Evolutionary conservation across 92 coral and sea anemone species (phyloP).

Genomic region (Zoanthus gigantus): DNA sequence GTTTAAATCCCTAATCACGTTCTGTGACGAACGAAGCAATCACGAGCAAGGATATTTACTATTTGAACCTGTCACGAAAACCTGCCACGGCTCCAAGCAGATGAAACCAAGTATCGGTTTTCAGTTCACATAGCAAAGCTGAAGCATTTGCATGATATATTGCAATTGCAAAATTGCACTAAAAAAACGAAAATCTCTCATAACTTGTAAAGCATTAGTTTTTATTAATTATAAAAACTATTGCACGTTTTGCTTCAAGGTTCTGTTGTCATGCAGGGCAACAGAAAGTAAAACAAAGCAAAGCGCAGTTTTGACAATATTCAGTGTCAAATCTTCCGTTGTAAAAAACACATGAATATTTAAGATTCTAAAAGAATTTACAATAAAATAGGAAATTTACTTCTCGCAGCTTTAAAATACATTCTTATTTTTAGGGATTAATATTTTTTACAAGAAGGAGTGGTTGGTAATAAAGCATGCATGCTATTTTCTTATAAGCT

Average conservation of each 20-base stretch:
- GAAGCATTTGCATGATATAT: neutral
- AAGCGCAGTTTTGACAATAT: too few species aligned
- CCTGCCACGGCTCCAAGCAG: neutral
- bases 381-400: neutral
- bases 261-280: neutral
- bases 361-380: too few species aligned
- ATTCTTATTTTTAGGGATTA: neutral
- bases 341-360: too few species aligned
- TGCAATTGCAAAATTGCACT: neutral
- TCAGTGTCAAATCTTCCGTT: too few species aligned
- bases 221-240: neutral
- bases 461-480: neutral
- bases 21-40: conserved; percentile 12
- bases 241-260: neutral
- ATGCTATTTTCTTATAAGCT: neutral
- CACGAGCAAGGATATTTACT: neutral
- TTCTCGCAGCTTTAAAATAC: neutral
- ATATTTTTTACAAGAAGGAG: neutral
- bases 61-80: conserved; percentile 23
- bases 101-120: conserved; percentile 1
- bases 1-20: conserved; percentile 9
- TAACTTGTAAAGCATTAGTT: neutral
- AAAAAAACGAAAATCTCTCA: neutral
- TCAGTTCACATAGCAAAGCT: neutral
- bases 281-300: too few species aligned